Percentiles rank a stretch among this genome's conserved stretches.
These are phyloP conservation scores for Amphiura filiformis DNA, from an alignment of 35 echinoderm and acorn worm species.

Conservation along the genomic window DNA sequence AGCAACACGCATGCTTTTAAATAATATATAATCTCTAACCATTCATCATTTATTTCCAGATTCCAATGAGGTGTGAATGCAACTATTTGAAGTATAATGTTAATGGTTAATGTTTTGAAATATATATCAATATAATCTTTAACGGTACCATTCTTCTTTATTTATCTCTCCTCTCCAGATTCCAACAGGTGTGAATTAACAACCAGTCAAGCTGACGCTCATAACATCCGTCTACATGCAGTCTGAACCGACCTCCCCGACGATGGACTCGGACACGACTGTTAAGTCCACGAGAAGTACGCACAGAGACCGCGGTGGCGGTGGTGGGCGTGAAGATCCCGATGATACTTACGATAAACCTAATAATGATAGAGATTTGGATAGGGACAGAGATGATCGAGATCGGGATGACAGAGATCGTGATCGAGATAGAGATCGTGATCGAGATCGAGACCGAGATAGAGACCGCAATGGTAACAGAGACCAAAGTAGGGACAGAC, in stretches of 20 bases:
- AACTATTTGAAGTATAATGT: too few species aligned
- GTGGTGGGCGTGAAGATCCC: background rate
- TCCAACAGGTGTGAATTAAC: background rate
- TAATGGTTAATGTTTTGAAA: too few species aligned
- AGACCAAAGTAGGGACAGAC: background rate
- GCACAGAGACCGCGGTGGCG: background rate
- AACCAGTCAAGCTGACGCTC: conserved; percentile 1
- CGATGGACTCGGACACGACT: background rate
- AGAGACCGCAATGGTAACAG: background rate
- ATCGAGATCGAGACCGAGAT: background rate
- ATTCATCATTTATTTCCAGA: too few species aligned
- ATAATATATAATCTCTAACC: too few species aligned
- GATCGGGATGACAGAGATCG: background rate
- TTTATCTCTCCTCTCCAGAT: too few species aligned
- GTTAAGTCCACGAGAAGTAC: background rate
- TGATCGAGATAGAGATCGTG: background rate
- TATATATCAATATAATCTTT: too few species aligned
- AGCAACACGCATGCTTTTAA: too few species aligned
- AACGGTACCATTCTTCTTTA: too few species aligned
- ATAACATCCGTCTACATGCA: conserved; percentile 5
- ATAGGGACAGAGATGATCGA: background rate
- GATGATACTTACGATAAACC: background rate
- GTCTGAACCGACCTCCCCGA: background rate
- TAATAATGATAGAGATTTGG: background rate
- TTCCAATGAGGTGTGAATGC: too few species aligned